Evolutionary conservation across 2,113 vertebrate genomes (phyloP), one percentile per base, ranked within the genome.

Genomic region (Cavia porcellus): DNA sequence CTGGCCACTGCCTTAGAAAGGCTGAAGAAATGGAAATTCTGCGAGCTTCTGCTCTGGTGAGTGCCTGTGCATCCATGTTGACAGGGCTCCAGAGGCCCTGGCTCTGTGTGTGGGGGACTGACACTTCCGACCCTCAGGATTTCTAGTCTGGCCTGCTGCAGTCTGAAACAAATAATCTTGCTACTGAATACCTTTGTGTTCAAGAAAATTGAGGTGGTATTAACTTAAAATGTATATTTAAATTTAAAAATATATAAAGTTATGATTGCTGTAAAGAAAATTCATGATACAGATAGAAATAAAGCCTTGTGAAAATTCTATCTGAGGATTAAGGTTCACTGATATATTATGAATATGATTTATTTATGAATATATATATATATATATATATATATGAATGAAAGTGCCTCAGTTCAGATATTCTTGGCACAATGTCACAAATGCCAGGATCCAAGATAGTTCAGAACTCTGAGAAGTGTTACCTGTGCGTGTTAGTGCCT

Each of bases 401-500:
- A 25, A 7, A 24, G 9, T 10, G 38, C 20, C 17, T 42, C 17
- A 20, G 1, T 55, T 7, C 28, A 14, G 66, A 28, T 20, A 13
- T 61, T 62, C 45, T 86, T 8, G 3, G 57, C 25, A 32, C 45
- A n/a, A 28, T 5, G 22, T 22, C 68, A 50, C 35, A 42, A 28
- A 32, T 7, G 1, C 52, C 13, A 5, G 64, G 25, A n/a, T 19
- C 66, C 13, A 5, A 20, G 80, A 30, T 14, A 35, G 13, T 1
- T 22, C 22, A 0, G 2, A 3, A 35, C 35, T 28, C 5, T n/a
- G 52, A 42, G 14, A 19, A 9, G 1, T 30, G 0, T 10, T 52
- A 11, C 1, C 0, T 9, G 10, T 8, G 52, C 0, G 0, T 7
- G 1, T 11, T 13, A 11, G 17, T 3, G 42, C 22, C 35, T 64